Conservation (phyloP, 2,888 invertebrate species). For the Ellobium chinense region DNA sequence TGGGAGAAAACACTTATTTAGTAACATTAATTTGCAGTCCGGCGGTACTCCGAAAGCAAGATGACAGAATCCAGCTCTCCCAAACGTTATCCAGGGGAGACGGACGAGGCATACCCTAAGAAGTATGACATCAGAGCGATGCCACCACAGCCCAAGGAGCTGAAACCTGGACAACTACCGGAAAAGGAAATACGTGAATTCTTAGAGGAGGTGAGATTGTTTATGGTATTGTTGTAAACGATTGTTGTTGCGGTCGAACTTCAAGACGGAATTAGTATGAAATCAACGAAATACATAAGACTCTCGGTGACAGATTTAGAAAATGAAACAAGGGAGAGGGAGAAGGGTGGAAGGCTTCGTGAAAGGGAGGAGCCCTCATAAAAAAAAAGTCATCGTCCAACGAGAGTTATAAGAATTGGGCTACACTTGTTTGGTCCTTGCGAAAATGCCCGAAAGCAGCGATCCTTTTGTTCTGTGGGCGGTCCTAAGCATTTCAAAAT, state of each 20-base stretch:
- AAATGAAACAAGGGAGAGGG: not conserved
- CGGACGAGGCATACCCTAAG: constrained; percentile 54
- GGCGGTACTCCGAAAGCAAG: not conserved
- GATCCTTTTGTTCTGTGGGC: too few species aligned
- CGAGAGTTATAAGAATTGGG: too few species aligned
- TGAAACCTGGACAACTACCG: constrained; percentile 55
- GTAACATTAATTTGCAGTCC: too few species aligned
- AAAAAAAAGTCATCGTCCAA: too few species aligned
- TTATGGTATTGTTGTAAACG: not conserved
- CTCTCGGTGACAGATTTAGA: too few species aligned
- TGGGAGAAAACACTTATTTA: too few species aligned
- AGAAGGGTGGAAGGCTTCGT: too few species aligned
- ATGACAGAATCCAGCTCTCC: not conserved
- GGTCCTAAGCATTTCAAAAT: too few species aligned
- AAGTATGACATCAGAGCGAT: constrained; percentile 56
- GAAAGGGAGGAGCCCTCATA: too few species aligned
- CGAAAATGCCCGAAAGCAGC: too few species aligned
- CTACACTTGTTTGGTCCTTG: too few species aligned
- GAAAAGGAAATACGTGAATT: not conserved
- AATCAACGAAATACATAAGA: too few species aligned
- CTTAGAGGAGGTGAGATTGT: constrained; percentile 14
- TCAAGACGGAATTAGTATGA: not conserved
- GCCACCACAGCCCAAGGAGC: constrained; percentile 50
- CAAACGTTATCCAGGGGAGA: constrained; percentile 44
- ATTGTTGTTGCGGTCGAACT: not conserved